Percentiles rank a stretch among this genome's conserved stretches.
Conservation (phyloP, 2,888 invertebrate genomes). For the Seladonia tumulorum region DNA sequence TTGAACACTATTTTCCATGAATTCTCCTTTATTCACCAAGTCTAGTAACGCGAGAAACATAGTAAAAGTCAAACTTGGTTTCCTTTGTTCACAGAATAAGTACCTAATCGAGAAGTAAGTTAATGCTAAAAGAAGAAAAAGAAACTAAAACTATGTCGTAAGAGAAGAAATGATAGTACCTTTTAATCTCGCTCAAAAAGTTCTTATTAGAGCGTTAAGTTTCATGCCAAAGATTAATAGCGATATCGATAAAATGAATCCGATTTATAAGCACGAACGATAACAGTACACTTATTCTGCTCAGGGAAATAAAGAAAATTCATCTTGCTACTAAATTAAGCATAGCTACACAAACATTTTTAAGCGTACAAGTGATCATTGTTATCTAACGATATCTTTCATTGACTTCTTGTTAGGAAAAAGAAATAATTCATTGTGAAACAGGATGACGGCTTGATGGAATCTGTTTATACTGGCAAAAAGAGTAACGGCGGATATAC, state of each 20-base stretch:
- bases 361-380: conserved; percentile 15
- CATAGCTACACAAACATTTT: conserved; percentile 6
- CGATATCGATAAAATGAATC: conserved; percentile 19
- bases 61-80: conserved; percentile 25
- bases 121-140: conserved; percentile 36
- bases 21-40: conserved; percentile 38
- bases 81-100: conserved; percentile 39
- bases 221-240: conserved; percentile 25
- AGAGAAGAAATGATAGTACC: conserved; percentile 23
- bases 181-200: conserved; percentile 27
- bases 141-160: conserved; percentile 30
- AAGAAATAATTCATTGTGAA: not conserved
- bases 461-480: conserved; percentile 37
- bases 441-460: not conserved
- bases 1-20: conserved; percentile 31
- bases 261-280: conserved; percentile 24
- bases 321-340: conserved; percentile 7
- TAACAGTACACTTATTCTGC: conserved; percentile 33
- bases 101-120: conserved; percentile 28
- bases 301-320: conserved; percentile 32
- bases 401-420: not conserved
- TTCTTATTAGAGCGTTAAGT: conserved; percentile 30
- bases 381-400: not conserved
- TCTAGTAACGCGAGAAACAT: conserved; percentile 18
- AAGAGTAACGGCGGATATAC: conserved; percentile 40